These are phyloP conservation scores for Hiodon alosoides DNA, from an alignment of 2,113 vertebrate species.

Conservation along the genomic window DNA sequence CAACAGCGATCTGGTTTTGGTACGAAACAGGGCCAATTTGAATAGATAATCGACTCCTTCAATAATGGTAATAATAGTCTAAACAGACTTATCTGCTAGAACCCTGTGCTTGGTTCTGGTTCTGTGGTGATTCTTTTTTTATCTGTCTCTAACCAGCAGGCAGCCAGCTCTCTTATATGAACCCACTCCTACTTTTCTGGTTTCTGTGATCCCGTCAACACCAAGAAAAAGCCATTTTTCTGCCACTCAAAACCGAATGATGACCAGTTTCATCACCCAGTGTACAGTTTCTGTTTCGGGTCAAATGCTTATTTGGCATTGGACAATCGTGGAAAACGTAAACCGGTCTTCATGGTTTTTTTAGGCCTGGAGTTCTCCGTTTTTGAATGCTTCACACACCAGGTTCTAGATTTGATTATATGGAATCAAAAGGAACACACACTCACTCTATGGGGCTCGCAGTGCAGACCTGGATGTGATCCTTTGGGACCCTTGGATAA, in stretches of 20 bases:
- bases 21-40: constrained; percentile 34
- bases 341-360: constrained; percentile 10
- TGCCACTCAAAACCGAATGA: constrained; percentile 3
- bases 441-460: constrained; percentile 7
- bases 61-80: constrained; percentile 24
- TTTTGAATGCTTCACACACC: constrained; percentile 5
- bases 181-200: constrained; percentile 3
- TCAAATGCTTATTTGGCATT: constrained; percentile 6
- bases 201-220: constrained; percentile 6
- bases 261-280: background rate
- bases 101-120: constrained; percentile 11
- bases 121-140: constrained; percentile 16
- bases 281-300: background rate
- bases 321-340: constrained; percentile 20
- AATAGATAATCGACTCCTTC: constrained; percentile 25
- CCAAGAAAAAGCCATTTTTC: constrained; percentile 2
- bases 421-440: background rate
- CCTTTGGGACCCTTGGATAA: background rate
- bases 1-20: constrained; percentile 35
- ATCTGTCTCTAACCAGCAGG: constrained; percentile 16
- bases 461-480: constrained; percentile 7
- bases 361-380: constrained; percentile 6
- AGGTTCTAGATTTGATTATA: constrained; percentile 13
- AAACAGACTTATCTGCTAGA: constrained; percentile 18
- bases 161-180: background rate